Conservation (phyloP, 2,113 vertebrate species). For the Apus apus region DNA sequence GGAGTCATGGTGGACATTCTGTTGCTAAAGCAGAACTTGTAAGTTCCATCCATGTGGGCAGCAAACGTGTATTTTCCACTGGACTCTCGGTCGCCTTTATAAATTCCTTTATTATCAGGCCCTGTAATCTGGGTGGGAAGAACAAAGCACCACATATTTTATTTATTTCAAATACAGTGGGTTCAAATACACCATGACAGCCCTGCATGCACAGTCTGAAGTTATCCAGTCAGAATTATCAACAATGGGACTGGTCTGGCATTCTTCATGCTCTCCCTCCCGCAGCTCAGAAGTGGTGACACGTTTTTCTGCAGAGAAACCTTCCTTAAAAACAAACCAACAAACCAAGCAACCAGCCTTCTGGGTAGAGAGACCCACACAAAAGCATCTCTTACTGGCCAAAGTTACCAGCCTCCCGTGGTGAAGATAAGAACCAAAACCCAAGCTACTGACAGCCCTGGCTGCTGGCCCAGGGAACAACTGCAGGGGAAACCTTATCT, state of each 20-base stretch:
- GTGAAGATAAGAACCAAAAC: background rate
- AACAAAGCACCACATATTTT: background rate
- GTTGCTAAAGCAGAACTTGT: constrained; percentile 99
- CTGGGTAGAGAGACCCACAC: background rate
- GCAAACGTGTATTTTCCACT: constrained; percentile 98
- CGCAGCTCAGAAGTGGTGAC: background rate
- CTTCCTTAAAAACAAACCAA: no score
- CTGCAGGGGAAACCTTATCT: background rate
- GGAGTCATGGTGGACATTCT: constrained; percentile 99
- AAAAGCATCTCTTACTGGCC: background rate
- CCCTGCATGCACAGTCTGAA: background rate
- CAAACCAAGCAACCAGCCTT: background rate
- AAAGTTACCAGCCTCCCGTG: background rate
- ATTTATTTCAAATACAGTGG: background rate
- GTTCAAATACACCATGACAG: background rate
- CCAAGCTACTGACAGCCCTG: background rate
- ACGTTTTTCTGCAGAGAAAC: background rate
- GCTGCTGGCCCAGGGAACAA: background rate
- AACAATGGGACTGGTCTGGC: background rate
- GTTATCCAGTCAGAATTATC: background rate
- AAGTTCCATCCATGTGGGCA: constrained; percentile 97
- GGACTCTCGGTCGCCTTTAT: constrained; percentile 97
- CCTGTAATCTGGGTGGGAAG: constrained; percentile 87
- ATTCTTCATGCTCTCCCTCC: background rate
- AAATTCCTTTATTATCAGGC: constrained; percentile 95